These are phyloP conservation scores for Dorcus hopei DNA, from an alignment of 2,888 invertebrate species.

Conservation along the genomic window DNA sequence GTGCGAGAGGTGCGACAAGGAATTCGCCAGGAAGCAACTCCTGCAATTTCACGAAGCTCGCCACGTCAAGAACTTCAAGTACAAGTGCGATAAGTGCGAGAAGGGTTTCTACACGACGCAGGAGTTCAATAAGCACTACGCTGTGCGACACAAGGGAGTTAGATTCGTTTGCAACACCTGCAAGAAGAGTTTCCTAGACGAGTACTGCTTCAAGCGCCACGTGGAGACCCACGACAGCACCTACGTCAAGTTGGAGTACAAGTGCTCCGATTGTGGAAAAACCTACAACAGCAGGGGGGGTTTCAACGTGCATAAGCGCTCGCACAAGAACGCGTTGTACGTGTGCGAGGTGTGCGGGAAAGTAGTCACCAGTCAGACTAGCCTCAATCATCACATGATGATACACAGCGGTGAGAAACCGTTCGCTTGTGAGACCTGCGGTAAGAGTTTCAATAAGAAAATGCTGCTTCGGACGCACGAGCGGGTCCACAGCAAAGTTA, in stretches of 20 bases:
- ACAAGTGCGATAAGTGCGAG: constrained; percentile 29
- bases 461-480: constrained; percentile 42
- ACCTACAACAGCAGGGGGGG: constrained; percentile 15
- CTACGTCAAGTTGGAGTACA: constrained; percentile 22
- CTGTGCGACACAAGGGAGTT: constrained; percentile 22
- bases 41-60: constrained; percentile 38
- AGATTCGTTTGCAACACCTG: constrained; percentile 22
- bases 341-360: constrained; percentile 52
- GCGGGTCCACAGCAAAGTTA: constrained; percentile 54
- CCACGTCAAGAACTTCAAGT: constrained; percentile 24
- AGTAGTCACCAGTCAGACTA: constrained; percentile 38
- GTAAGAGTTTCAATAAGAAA: constrained; percentile 31
- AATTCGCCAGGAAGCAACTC: constrained; percentile 26
- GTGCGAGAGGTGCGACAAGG: constrained; percentile 46
- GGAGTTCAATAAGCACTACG: constrained; percentile 25
- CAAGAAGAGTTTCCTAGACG: constrained; percentile 22
- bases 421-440: constrained; percentile 34
- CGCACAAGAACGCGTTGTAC: constrained; percentile 12
- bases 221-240: constrained; percentile 24
- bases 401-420: constrained; percentile 38
- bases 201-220: constrained; percentile 23
- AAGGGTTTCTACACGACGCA: constrained; percentile 27
- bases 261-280: constrained; percentile 16
- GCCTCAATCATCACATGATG: constrained; percentile 29
- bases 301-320: constrained; percentile 17